Evolutionary conservation across 1,140 invertebrate genomes (phyloP), one percentile per base, ranked within the genome.

Genomic region (Dreissena polymorpha): DNA sequence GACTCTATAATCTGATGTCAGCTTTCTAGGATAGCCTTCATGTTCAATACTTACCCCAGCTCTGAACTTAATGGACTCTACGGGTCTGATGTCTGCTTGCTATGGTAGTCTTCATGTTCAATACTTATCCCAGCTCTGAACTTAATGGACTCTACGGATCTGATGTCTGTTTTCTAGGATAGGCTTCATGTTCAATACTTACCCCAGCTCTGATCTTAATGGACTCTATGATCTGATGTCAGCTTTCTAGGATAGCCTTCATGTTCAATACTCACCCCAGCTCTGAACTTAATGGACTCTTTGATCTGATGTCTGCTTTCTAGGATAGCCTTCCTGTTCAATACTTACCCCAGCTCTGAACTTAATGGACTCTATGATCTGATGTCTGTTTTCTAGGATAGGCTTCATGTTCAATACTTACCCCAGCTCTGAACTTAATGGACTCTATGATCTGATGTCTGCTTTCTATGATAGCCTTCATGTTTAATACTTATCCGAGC

Each of bases 401-500:
- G 93, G 90, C 81, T 89, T 90, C 70, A n/a, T n/a, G n/a, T n/a
- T n/a, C n/a, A n/a, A n/a, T n/a, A n/a, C n/a, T n/a, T n/a, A n/a
- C n/a, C n/a, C 86, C 84, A 64, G 95, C 94, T 68, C 96, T 93
- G 60, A 96, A 91, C 88, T 96, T 96, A 13, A 96, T 94, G 0
- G 95, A 95, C 86, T 97, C 96, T 10, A 96, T 92, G 68, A 96
- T 94, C 91, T 97, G 97, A 82, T 96, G 95, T 71, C 95, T 94
- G 7, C 95, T 94, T 76, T 97, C 96, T 85, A 94, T 93, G 57
- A 97, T 92, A 16, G 93, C 91, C 81, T 89, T 90, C 70, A n/a
- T n/a, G n/a, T n/a, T n/a, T n/a, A n/a, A n/a, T n/a, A n/a, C n/a
- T n/a, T n/a, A n/a, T n/a, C n/a, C 86, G 83, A 64, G 95, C 94